A percentile compares a stretch with the other conserved stretches of the same genome.
These are phyloP conservation scores for Deilephila elpenor DNA, from an alignment of 2,888 invertebrate genomes.

Conservation along the genomic window DNA sequence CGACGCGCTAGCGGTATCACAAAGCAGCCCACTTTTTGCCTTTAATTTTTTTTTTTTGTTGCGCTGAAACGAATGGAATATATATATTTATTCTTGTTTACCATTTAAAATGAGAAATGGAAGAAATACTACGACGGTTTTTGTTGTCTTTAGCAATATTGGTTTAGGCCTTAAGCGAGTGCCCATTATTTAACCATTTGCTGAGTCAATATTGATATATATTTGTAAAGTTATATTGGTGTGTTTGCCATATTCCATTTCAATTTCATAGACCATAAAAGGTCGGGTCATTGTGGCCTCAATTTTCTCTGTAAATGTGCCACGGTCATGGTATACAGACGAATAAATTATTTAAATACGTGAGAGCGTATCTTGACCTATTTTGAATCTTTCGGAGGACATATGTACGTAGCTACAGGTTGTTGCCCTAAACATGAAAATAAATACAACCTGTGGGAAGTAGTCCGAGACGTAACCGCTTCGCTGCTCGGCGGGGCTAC, in stretches of 20 bases:
- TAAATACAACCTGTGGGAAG: constrained; percentile 69
- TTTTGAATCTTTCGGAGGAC: constrained; percentile 31
- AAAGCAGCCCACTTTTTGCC: neutral
- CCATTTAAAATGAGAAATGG: constrained; percentile 25
- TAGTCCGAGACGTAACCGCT: constrained; percentile 66
- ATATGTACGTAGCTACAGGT: constrained; percentile 52
- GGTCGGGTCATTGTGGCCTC: neutral
- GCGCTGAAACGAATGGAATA: neutral
- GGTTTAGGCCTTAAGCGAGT: constrained; percentile 55
- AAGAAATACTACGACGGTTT: constrained; percentile 43
- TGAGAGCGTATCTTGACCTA: constrained; percentile 38
- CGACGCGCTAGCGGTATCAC: constrained; percentile 1
- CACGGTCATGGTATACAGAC: neutral
- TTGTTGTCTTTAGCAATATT: constrained; percentile 62
- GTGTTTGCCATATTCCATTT: constrained; percentile 63
- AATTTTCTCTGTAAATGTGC: constrained; percentile 18
- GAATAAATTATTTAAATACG: constrained; percentile 28
- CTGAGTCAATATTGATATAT: constrained; percentile 63
- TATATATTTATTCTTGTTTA: neutral
- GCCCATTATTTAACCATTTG: constrained; percentile 70
- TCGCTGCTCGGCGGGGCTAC: constrained; percentile 49
- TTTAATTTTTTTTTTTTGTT: neutral
- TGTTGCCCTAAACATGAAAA: constrained; percentile 65
- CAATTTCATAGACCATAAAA: constrained; percentile 53
- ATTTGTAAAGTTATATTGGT: constrained; percentile 44